Percentiles rank a stretch among this genome's conserved stretches.
Conservation (phyloP, 2,888 invertebrate genomes). For the Phengaris arion region DNA sequence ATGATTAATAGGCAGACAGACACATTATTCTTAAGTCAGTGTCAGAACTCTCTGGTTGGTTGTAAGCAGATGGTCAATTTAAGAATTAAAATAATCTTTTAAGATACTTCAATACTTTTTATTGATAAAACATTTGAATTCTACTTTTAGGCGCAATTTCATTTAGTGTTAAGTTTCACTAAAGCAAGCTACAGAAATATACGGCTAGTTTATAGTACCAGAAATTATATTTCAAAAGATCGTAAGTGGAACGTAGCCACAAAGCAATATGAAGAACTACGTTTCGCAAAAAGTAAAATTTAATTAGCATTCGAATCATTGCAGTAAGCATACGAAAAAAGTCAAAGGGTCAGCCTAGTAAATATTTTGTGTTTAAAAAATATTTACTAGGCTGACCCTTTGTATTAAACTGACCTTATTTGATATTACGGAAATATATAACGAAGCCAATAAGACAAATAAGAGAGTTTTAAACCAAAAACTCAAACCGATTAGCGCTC, state of each 20-base stretch:
- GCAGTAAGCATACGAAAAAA: not conserved
- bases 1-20: too few species aligned
- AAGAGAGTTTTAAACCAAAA: not conserved
- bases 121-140: too few species aligned
- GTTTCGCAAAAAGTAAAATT: slow-evolving; percentile 18
- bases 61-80: too few species aligned
- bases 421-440: not conserved
- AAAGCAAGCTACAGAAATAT: slow-evolving; percentile 15
- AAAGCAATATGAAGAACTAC: slow-evolving; percentile 6
- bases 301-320: slow-evolving; percentile 12
- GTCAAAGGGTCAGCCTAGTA: not conserved
- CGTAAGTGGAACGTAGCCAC: slow-evolving; percentile 23
- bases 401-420: not conserved
- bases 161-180: not conserved
- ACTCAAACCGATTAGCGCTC: not conserved
- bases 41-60: too few species aligned
- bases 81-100: too few species aligned
- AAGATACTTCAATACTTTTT: too few species aligned
- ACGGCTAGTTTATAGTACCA: slow-evolving; percentile 14
- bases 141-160: not conserved
- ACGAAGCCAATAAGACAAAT: not conserved
- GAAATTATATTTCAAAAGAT: slow-evolving; percentile 31
- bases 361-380: not conserved
- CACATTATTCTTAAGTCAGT: too few species aligned
- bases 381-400: not conserved